Base-by-base conservation (phyloP, 2,797 vertebrate genomes). In the Coranthus polyacanthus region DNA sequence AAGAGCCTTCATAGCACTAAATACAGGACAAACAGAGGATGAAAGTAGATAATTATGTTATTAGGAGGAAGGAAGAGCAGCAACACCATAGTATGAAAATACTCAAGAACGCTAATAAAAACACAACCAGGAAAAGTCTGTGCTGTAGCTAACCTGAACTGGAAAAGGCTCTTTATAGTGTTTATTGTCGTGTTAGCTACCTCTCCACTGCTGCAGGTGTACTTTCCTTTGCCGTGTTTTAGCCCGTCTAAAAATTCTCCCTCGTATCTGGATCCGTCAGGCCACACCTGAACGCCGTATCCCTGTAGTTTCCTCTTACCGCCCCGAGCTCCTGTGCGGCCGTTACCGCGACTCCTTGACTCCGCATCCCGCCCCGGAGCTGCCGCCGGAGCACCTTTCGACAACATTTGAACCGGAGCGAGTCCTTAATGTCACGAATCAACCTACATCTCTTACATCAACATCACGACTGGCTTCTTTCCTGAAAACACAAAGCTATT, bases 1-100 rank as follows among this genome's bases (percentile, higher is more conserved):
- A 96, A 62, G 91, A 93, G 38, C 96, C 96, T 1, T 84, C 71
- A 60, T 96, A 96, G 47, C 34, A 86, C 96, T 98, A 65, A 18
- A 88, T 5, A 62, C 34, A 68, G 16, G 8, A 73, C n/a, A 78
- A 22, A 21, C 38, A 69, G 43, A 50, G 6, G 34, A 3, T 15
- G 3, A 39, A 1, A 29, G 29, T 0, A 42, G 16, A 41, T 0
- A 6, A 8, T n/a, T 22, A 57, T 0, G 0, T 5, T 20, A 15
- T 16, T 4, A 53, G n/a, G 6, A n/a, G n/a, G n/a, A n/a, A n/a
- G n/a, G n/a, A n/a, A n/a, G n/a, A n/a, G n/a, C n/a, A n/a, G n/a
- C n/a, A n/a, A n/a, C 24, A 26, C 24, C 24, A 26, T 6, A 26
- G 5, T n/a, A n/a, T n/a, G n/a, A n/a, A n/a, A n/a, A n/a, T n/a